Evolutionary conservation across 2,888 invertebrate genomes (phyloP).

Genomic region (Abrostola triplasia): DNA sequence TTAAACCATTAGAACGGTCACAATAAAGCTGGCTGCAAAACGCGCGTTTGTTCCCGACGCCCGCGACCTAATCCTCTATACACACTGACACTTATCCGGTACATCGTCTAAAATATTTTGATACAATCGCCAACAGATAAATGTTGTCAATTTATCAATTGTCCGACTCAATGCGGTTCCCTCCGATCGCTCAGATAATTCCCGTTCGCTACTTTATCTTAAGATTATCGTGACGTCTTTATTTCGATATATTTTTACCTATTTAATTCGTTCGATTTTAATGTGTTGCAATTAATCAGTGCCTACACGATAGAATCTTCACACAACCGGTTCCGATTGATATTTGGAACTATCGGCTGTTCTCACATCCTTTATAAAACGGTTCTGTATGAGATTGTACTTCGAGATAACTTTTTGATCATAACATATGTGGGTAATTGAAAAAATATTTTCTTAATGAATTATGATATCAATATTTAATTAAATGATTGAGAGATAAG

Average conservation of each 20-base stretch:
- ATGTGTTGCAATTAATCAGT: slow-evolving; percentile 69
- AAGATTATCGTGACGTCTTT: slow-evolving; percentile 83
- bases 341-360: slow-evolving; percentile 44
- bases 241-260: slow-evolving; percentile 74
- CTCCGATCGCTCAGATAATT: slow-evolving; percentile 76
- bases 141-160: slow-evolving; percentile 85
- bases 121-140: slow-evolving; percentile 84
- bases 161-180: slow-evolving; percentile 63
- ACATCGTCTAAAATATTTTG: slow-evolving; percentile 85
- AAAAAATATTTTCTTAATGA: slow-evolving; percentile 52
- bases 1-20: slow-evolving; percentile 38
- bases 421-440: slow-evolving; percentile 48
- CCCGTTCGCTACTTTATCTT: slow-evolving; percentile 79
- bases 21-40: slow-evolving; percentile 45
- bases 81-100: slow-evolving; percentile 81
- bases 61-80: slow-evolving; percentile 74
- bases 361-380: slow-evolving; percentile 56
- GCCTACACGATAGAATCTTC: slow-evolving; percentile 54
- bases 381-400: slow-evolving; percentile 38
- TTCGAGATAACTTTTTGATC: slow-evolving; percentile 33
- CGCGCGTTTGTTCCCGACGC: slow-evolving; percentile 57
- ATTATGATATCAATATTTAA: slow-evolving; percentile 54
- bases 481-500: slow-evolving; percentile 47
- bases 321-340: slow-evolving; percentile 48
- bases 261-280: slow-evolving; percentile 70